Conservation (phyloP, 2,113 vertebrate species). For the Glareola pratincola region DNA sequence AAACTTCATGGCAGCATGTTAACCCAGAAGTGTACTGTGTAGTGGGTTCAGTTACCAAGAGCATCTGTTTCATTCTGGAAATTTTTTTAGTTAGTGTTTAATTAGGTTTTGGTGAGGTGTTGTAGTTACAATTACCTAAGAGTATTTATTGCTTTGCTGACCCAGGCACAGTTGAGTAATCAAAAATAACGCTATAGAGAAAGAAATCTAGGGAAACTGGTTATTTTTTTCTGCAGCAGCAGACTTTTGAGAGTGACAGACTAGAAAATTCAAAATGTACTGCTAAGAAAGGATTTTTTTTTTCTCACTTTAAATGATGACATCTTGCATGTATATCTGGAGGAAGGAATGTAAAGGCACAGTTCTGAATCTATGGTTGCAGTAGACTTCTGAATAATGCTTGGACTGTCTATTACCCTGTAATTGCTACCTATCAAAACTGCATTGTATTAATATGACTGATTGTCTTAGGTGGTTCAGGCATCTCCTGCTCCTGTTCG, state of each 20-base stretch:
- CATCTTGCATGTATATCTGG: not conserved
- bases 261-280: not conserved
- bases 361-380: not conserved
- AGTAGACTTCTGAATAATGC: not conserved
- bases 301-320: not conserved
- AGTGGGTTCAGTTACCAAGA: not conserved
- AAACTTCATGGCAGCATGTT: not conserved
- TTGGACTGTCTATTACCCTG: not conserved
- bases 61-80: not conserved
- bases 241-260: not conserved
- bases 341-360: not conserved
- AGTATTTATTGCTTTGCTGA: not conserved
- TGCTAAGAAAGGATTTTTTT: not conserved
- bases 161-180: not conserved
- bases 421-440: slow-evolving; percentile 25
- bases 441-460: slow-evolving; percentile 1
- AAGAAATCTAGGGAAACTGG: not conserved
- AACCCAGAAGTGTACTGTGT: not conserved
- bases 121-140: not conserved
- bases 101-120: not conserved
- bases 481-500: not conserved
- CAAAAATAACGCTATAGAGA: not conserved
- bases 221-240: not conserved
- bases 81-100: not conserved
- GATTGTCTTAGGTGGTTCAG: not conserved